Evolutionary conservation across 1,140 invertebrate species (phyloP), one percentile per base, ranked within the genome.

Genomic region (Lethrus apterus): DNA sequence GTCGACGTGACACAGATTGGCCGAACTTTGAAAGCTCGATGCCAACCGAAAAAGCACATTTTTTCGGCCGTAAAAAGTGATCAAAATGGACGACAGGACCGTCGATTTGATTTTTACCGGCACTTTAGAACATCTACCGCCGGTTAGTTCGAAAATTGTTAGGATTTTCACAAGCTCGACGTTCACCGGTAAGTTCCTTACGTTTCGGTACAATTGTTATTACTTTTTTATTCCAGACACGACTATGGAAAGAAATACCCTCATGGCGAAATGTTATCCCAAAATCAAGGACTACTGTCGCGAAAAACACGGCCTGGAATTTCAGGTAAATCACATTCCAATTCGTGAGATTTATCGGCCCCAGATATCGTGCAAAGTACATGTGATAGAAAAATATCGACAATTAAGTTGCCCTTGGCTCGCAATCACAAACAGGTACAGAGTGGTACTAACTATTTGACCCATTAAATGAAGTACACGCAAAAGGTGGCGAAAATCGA

Each of bases 201-300:
- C 2, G 3, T 33, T 21, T 32, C 11, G 8, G 29, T 31, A 43
- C 2, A 13, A 11, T 43, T 42, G 18, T 31, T 18, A 29, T 38
- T 47, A 15, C 29, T 41, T 35, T 41, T 40, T 58, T 47, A n/a
- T 68, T 69, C 43, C 61, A 96, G 95, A 99, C 66, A 98, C 94
- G 3, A 91, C 91, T 2, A 86, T 97, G 79, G 95, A 99, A 67
- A 76, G 95, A 56, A 98, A 98, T 70, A 95, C 93, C 0, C 62
- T 98, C 10, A 99, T 99, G 94, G 93, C 95, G 23, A 92, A 97
- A 67, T 95, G 94, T 46, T 99, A 98, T 69, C 94, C 95, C 0
- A 85, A 86, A 64, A 77, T 99, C 31, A 98, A 99, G 64, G 93
- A 97, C 62, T 98, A 93, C 67, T 98, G 95, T 62, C 69, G 94